Evolutionary conservation across 2,797 vertebrate species (phyloP).

Genomic region (Staurois parvus): DNA sequence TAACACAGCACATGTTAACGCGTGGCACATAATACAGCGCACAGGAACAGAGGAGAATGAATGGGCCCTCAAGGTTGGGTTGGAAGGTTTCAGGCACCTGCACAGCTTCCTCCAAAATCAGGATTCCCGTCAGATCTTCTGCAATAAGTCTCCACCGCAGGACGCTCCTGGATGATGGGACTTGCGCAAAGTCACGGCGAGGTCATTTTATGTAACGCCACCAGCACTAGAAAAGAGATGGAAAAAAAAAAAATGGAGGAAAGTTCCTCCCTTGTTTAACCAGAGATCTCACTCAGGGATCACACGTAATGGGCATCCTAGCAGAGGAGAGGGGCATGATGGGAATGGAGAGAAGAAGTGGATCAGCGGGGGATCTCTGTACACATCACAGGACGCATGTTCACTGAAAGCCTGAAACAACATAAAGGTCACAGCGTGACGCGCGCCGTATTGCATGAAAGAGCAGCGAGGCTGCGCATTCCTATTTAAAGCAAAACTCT

Average conservation of each 20-base stretch:
- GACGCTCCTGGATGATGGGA: background rate
- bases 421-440: constrained; percentile 21
- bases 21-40: too few species aligned
- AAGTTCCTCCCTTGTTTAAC: background rate
- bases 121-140: background rate
- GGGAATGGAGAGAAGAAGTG: constrained; percentile 1
- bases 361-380: constrained; percentile 5
- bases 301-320: constrained; percentile 16
- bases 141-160: background rate
- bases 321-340: background rate
- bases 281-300: constrained; percentile 1
- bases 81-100: too few species aligned
- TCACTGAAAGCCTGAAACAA: constrained; percentile 5
- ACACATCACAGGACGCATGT: constrained; percentile 12
- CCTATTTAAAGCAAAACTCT: too few species aligned
- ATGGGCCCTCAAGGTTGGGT: too few species aligned
- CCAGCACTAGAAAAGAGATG: background rate
- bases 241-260: background rate
- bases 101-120: background rate
- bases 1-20: too few species aligned
- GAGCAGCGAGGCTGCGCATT: background rate
- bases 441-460: background rate
- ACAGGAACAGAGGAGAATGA: too few species aligned
- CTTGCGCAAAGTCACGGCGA: background rate
- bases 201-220: background rate